Evolutionary conservation across 2,113 vertebrate species (phyloP).

Genomic region (Mastomys coucha): DNA sequence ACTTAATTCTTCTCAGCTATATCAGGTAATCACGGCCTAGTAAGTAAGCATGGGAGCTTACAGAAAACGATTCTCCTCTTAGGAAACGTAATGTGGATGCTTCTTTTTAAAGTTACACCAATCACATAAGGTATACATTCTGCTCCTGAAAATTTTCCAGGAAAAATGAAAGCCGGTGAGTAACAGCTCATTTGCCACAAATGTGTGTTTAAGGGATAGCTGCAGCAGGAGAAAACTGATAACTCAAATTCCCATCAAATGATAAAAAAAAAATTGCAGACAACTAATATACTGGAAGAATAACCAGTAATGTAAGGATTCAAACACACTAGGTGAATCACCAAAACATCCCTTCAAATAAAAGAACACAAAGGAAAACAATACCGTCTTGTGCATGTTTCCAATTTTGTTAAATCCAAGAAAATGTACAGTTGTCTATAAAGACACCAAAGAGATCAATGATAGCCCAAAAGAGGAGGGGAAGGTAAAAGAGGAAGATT

Average conservation of each 20-base stretch:
- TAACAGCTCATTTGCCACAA: neutral
- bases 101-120: neutral
- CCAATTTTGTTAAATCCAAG: neutral
- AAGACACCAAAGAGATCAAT: neutral
- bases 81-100: neutral
- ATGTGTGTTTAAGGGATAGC: neutral
- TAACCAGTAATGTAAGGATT: neutral
- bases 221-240: neutral
- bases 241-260: neutral
- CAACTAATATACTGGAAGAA: neutral
- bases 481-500: no score
- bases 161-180: neutral
- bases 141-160: neutral
- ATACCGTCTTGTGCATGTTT: neutral
- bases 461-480: neutral
- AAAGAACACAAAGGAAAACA: neutral
- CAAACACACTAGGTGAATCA: neutral
- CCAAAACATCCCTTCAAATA: neutral
- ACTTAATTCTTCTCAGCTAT: no score
- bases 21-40: no score
- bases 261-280: neutral
- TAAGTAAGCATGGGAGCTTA: no score
- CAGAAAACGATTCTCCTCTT: neutral
- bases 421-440: neutral
- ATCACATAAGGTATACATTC: neutral